Base-by-base conservation (phyloP, 2,888 invertebrate genomes). In the Orchesellides sinensis region DNA sequence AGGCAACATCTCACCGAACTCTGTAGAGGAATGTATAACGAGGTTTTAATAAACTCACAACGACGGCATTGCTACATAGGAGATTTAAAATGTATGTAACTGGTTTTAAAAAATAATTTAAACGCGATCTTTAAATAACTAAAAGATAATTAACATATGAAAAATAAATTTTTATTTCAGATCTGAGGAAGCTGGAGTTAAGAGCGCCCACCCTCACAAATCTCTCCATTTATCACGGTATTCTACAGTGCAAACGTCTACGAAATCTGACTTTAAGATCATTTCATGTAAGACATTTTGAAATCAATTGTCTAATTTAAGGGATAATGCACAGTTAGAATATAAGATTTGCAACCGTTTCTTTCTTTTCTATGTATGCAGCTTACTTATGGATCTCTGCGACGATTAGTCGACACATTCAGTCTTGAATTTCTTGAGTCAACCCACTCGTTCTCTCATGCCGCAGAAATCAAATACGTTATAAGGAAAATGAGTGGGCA, bases 131-230 rank as follows among this genome's bases (percentile, higher is more conserved):
- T n/a, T n/a, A n/a, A n/a, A n/a, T n/a, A n/a, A n/a, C n/a, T n/a
- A n/a, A n/a, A n/a, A n/a, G n/a, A n/a, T n/a, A 40, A 56, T 69
- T 52, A 12, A 25, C 49, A 21, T 47, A 40, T 47, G 21, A n/a
- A 0, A 35, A 12, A 32, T 59, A 14, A n/a, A 52, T 52, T 52
- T n/a, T n/a, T 2, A 10, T 70, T 27, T 56, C 59, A 84, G 84
- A 80, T 68, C 29, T 84, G 14, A 61, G 83, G 45, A 83, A 80
- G 56, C 32, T 84, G 32, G 83, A 78, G 21, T 65, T 84, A 29
- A 74, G 75, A 68, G 79, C 84, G 12, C 83, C 84, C 3, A 70
- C 66, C 5, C 59, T 84, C 17, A 83, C 84, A 19, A 84, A 84
- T 54, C 65, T 84, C 17, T 84, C 84, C 0, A 66, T 84, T 21